phyloP scores from a whole-genome alignment of 2,797 vertebrate genomes.

The Somateria mollissima region DNA sequence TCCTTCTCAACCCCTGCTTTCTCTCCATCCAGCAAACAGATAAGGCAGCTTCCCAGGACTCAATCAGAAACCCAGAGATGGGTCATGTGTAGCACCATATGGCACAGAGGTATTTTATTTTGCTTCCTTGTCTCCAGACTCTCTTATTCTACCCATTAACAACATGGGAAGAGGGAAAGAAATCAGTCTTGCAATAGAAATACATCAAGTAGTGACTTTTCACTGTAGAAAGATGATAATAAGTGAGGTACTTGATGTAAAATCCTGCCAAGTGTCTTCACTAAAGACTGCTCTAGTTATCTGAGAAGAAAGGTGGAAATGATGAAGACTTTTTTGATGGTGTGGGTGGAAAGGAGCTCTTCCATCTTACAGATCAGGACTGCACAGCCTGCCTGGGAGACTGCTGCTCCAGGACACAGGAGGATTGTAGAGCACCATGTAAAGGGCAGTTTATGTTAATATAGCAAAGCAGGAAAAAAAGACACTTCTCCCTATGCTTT shows the following conservation, averaged over 20 bases:
- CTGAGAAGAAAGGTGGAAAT: background rate
- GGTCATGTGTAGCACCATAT: background rate
- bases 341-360: background rate
- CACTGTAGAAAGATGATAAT: background rate
- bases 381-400: fast-evolving
- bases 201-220: background rate
- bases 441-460: fast-evolving
- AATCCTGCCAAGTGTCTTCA: background rate
- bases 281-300: fast-evolving
- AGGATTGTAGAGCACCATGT: background rate
- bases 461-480: fast-evolving
- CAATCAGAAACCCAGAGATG: background rate
- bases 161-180: background rate
- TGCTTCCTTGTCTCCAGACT: background rate
- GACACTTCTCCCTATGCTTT: fast-evolving
- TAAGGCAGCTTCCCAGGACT: background rate
- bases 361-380: fast-evolving
- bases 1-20: background rate
- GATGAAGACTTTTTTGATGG: background rate
- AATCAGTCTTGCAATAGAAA: background rate
- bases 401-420: fast-evolving
- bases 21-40: background rate
- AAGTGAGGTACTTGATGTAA: background rate
- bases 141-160: background rate
- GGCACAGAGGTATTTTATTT: background rate